phyloP scores from a whole-genome alignment of 1,140 invertebrate genomes.

The Aphelenchoides avenae region DNA sequence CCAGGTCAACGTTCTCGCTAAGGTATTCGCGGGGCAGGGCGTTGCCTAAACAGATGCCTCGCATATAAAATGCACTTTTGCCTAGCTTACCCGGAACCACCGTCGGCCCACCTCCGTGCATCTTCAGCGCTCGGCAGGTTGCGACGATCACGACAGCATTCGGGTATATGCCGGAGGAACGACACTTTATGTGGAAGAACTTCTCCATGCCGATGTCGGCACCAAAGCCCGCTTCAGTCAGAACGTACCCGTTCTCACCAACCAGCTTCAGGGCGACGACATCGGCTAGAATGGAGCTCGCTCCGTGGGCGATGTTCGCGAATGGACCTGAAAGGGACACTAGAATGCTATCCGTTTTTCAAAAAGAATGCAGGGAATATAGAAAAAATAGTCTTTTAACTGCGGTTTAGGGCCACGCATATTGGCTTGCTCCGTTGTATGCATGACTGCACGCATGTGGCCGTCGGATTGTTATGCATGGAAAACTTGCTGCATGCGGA shows the following conservation, averaged over 20 bases:
- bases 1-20: slow-evolving; percentile 80
- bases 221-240: slow-evolving; percentile 96
- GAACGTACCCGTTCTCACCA: slow-evolving; percentile 81
- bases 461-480: no score
- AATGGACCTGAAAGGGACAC: slow-evolving; percentile 68
- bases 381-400: no score
- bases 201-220: slow-evolving; percentile 98
- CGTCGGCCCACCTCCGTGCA: slow-evolving; percentile 91
- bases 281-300: slow-evolving; percentile 91
- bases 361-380: no score
- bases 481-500: no score
- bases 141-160: slow-evolving; percentile 86
- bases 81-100: slow-evolving; percentile 68
- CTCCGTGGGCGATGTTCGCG: slow-evolving; percentile 80
- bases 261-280: slow-evolving; percentile 89
- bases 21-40: slow-evolving; percentile 77
- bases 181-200: slow-evolving; percentile 95
- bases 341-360: no score
- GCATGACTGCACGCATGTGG: no score
- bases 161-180: slow-evolving; percentile 68
- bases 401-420: no score
- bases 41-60: slow-evolving; percentile 66
- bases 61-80: slow-evolving; percentile 5
- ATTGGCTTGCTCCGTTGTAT: no score
- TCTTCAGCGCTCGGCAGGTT: slow-evolving; percentile 89